Base-by-base conservation (phyloP, 2,113 vertebrate species). In the Colossoma macropomum region DNA sequence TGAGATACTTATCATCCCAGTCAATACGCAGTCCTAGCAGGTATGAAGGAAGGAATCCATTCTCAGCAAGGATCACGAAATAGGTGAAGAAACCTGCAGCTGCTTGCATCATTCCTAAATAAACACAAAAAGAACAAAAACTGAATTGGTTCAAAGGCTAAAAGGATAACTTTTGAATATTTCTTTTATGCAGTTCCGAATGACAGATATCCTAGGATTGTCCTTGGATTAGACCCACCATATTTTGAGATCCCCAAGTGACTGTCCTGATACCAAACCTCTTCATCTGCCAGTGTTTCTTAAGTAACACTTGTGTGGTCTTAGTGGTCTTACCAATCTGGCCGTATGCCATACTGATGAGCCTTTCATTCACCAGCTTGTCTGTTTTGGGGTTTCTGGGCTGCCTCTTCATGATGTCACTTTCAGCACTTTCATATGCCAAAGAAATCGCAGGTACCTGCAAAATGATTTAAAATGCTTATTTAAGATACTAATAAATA, bases 371-470 rank as follows among this genome's bases (percentile, higher is more conserved):
- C 84, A 98, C 97, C 86, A 98, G 94, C 82, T 97, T 97, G 90
- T 98, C 97, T 0, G 96, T 97, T 86, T 95, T 93, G 0, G 97
- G 91, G 88, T 98, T 97, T 72, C 97, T 83, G 0, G 97, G 97
- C 87, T 98, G 96, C 25, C 97, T 92, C 89, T 98, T 98, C 97
- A 98, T 98, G 90, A 98, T 98, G 93, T 98, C 97, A 0, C 96
- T 98, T 87, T 98, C 97, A 0, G 97, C 96, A 15, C 89, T 95
- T 90, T 98, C 97, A 0, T 98, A 98, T 23, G 97, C 97, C 91
- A 98, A 81, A 0, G 97, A 98, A 92, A 98, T 98, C 23, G 97
- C 97, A 0, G 97, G 97, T 13, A 98, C 95, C 97, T 98, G 83
- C 8, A 30, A 10, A 30, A 62, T 74, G 21, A n/a, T 2, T 45